These are phyloP conservation scores for Tachyglossus aculeatus DNA, from an alignment of 2,797 vertebrate genomes.

Conservation along the genomic window DNA sequence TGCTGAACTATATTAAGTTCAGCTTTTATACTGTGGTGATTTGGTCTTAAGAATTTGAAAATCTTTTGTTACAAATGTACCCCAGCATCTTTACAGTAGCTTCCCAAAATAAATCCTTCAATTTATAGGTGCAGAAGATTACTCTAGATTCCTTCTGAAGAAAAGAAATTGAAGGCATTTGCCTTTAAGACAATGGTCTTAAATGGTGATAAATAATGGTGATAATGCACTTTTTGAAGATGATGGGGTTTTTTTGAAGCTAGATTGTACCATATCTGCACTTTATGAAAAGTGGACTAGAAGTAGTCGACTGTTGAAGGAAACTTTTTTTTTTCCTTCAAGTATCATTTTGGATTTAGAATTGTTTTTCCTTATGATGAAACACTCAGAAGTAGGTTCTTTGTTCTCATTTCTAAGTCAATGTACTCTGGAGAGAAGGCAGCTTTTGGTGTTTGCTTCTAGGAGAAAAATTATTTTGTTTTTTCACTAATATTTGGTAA, in stretches of 20 bases:
- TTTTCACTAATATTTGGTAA: background rate
- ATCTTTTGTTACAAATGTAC: too few relatives aligned
- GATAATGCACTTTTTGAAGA: background rate
- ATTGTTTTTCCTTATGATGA: background rate
- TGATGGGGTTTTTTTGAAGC: background rate
- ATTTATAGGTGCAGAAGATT: background rate
- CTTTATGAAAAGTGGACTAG: background rate
- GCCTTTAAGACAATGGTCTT: too few relatives aligned
- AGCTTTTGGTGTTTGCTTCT: background rate
- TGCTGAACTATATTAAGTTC: too few relatives aligned
- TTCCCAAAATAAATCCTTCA: background rate
- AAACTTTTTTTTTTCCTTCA: background rate
- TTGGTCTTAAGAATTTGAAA: too few relatives aligned
- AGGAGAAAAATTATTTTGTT: background rate
- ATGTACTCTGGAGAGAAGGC: background rate
- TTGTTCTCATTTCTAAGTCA: background rate
- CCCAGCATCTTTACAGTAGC: background rate
- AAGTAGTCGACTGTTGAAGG: background rate
- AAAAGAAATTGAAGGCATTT: background rate
- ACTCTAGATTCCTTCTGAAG: background rate
- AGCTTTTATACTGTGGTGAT: too few relatives aligned
- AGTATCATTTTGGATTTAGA: background rate
- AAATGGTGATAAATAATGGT: too few relatives aligned
- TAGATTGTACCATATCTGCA: background rate
- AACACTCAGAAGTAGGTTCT: background rate